phyloP scores from a whole-genome alignment of 2,888 invertebrate genomes.

The Desoria tigrina region DNA sequence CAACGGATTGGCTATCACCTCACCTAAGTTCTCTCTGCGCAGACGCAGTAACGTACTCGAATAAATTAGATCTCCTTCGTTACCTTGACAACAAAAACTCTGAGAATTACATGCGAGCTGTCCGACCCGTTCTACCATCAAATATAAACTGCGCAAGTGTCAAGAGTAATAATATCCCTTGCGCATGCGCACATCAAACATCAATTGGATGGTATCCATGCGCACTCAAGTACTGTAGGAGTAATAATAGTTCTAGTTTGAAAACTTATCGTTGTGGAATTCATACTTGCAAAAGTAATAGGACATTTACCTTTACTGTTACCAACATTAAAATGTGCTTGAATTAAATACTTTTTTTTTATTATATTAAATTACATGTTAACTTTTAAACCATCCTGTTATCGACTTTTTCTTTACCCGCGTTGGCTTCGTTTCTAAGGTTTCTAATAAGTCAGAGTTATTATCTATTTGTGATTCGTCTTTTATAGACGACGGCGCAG shows the following conservation, averaged over 20 bases:
- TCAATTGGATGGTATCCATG: slow-evolving; percentile 86
- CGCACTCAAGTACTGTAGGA: slow-evolving; percentile 65
- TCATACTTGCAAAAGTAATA: slow-evolving; percentile 89
- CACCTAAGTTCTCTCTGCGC: slow-evolving; percentile 34
- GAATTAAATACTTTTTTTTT: too few relatives aligned
- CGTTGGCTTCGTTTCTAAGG: too few relatives aligned
- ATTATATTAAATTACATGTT: too few relatives aligned
- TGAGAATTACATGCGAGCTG: slow-evolving; percentile 41
- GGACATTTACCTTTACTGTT: slow-evolving; percentile 82
- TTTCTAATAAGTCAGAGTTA: too few relatives aligned
- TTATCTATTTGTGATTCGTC: too few relatives aligned
- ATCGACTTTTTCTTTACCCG: too few relatives aligned
- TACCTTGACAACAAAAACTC: slow-evolving; percentile 30
- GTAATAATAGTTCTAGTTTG: slow-evolving; percentile 74
- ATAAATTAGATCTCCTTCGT: slow-evolving; percentile 15
- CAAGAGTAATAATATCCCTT: neutral
- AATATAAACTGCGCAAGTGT: neutral
- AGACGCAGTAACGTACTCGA: slow-evolving; percentile 22
- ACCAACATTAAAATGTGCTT: slow-evolving; percentile 9
- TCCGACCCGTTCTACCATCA: slow-evolving; percentile 25
- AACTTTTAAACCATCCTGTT: too few relatives aligned
- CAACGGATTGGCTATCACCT: slow-evolving; percentile 29
- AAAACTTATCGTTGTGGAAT: slow-evolving; percentile 87
- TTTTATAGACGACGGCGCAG: too few relatives aligned
- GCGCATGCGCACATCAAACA: slow-evolving; percentile 16